Evolutionary conservation across 2,888 invertebrate genomes (phyloP).

Genomic region (Habroteleia sp.): DNA sequence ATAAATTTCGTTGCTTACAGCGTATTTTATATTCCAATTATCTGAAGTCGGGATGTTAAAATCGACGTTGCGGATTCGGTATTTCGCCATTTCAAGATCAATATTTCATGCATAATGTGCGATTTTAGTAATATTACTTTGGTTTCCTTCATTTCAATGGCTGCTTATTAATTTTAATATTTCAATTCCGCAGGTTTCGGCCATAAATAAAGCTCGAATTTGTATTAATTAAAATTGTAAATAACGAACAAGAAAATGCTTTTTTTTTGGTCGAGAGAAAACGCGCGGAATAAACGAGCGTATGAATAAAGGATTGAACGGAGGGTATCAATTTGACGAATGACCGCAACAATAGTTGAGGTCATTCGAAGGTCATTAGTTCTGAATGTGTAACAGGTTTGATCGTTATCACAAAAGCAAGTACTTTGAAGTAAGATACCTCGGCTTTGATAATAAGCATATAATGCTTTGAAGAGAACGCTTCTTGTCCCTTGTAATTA

Average conservation of each 20-base stretch:
- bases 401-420: slow-evolving; percentile 16
- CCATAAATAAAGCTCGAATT: slow-evolving; percentile 31
- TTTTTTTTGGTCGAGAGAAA: background rate
- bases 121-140: slow-evolving; percentile 18
- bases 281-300: slow-evolving; percentile 14
- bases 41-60: slow-evolving; percentile 42
- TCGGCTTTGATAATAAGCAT: background rate
- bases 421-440: background rate
- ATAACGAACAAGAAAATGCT: slow-evolving; percentile 4
- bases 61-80: slow-evolving; percentile 45
- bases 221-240: slow-evolving; percentile 33
- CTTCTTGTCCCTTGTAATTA: no score
- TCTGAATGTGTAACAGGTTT: slow-evolving; percentile 24
- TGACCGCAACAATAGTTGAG: no score
- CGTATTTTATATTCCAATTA: slow-evolving; percentile 55
- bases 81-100: slow-evolving; percentile 36
- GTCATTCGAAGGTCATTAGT: slow-evolving; percentile 34
- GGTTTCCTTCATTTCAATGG: slow-evolving; percentile 44
- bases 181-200: slow-evolving; percentile 39
- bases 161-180: slow-evolving; percentile 58
- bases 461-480: no score
- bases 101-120: slow-evolving; percentile 49
- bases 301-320: background rate
- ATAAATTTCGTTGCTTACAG: slow-evolving; percentile 40
- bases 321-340: slow-evolving; percentile 1